Conservation (phyloP, 2,113 vertebrate species). For the Megalops atlanticus region DNA sequence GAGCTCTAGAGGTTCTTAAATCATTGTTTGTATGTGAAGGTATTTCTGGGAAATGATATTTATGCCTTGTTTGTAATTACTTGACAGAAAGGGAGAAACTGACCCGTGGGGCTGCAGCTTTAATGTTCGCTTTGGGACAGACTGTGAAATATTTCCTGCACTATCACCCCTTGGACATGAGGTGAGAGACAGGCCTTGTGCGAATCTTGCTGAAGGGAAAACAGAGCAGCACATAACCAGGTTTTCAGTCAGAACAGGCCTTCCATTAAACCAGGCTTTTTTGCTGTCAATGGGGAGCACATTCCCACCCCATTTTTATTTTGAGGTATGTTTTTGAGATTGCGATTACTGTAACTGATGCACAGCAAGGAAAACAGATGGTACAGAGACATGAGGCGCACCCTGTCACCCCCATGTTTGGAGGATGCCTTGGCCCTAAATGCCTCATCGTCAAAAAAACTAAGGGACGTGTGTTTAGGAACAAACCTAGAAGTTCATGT, state of each 20-base stretch:
- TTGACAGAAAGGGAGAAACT: background rate
- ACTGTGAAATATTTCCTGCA: background rate
- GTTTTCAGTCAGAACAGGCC: too few relatives aligned
- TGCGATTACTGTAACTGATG: background rate
- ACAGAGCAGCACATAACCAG: background rate
- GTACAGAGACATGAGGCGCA: background rate
- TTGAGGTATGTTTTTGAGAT: too few relatives aligned
- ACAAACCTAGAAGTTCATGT: too few relatives aligned
- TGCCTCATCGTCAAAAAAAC: too few relatives aligned
- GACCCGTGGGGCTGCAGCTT: background rate
- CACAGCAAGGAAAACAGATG: background rate
- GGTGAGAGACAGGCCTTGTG: background rate
- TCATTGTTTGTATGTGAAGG: background rate
- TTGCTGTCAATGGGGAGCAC: too few relatives aligned
- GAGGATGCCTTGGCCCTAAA: background rate
- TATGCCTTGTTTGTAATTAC: constrained; percentile 4
- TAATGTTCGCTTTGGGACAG: constrained; percentile 13
- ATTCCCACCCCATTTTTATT: too few relatives aligned
- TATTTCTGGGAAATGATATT: background rate
- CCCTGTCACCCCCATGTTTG: too few relatives aligned
- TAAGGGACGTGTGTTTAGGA: too few relatives aligned
- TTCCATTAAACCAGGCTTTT: too few relatives aligned
- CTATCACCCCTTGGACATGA: background rate
- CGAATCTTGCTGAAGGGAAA: background rate
- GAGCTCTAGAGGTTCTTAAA: background rate